phyloP scores from a whole-genome alignment of 1,140 invertebrate genomes.

The Danaus plexippus region DNA sequence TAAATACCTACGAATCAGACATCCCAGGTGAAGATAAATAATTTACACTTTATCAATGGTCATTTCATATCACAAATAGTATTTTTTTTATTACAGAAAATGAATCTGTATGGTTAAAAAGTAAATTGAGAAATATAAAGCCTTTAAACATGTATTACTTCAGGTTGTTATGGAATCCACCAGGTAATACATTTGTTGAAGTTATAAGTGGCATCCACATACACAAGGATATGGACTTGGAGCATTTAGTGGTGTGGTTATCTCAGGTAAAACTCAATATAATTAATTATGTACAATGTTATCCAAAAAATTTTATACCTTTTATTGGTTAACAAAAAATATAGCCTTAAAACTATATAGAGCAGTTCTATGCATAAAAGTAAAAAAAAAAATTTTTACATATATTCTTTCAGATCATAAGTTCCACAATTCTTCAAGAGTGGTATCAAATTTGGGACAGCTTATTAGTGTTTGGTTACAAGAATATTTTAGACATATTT shows the following conservation, averaged over 20 bases:
- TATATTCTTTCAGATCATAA: conserved; percentile 34
- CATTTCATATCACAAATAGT: too few relatives aligned
- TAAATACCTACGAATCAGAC: conserved; percentile 31
- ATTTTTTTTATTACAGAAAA: conserved; percentile 39
- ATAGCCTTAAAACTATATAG: too few relatives aligned
- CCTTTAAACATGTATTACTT: conserved; percentile 59
- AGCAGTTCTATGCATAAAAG: too few relatives aligned
- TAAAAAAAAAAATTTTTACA: too few relatives aligned
- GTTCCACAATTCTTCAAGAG: conserved; percentile 38
- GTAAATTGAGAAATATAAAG: conserved; percentile 42
- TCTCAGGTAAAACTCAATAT: conserved; percentile 35
- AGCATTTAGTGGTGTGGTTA: conserved; percentile 36
- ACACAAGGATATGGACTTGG: conserved; percentile 31
- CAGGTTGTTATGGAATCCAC: conserved; percentile 44
- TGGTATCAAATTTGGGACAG: conserved; percentile 53
- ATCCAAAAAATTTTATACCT: too few relatives aligned
- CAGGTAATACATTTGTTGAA: conserved; percentile 47
- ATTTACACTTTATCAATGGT: too few relatives aligned
- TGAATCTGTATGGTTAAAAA: conserved; percentile 47
- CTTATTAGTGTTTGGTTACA: conserved; percentile 25
- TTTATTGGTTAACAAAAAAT: too few relatives aligned
- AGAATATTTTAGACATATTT: conserved; percentile 32
- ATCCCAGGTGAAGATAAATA: conserved; percentile 39
- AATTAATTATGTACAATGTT: too few relatives aligned
- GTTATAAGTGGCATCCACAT: conserved; percentile 41